A percentile compares a stretch with the other conserved stretches of the same genome.
Conservation (phyloP, 2,797 vertebrate species). For the Melopsittacus undulatus region DNA sequence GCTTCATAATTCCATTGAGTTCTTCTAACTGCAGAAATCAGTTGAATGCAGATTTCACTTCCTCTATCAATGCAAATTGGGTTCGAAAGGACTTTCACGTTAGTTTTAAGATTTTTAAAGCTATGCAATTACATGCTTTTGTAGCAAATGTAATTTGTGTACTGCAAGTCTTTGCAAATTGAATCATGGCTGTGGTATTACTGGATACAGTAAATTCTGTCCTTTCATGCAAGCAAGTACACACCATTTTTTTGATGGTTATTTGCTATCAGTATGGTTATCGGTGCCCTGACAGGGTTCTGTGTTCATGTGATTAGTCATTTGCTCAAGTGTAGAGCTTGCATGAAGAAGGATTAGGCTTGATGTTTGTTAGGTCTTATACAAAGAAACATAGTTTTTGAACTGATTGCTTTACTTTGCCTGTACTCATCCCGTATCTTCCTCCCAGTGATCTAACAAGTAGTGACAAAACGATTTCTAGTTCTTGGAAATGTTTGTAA, state of each 20-base stretch:
- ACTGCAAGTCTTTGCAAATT: constrained; percentile 9
- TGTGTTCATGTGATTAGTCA: neutral
- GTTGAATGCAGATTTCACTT: neutral
- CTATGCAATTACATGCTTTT: neutral
- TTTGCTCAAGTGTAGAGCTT: neutral
- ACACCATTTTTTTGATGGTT: neutral
- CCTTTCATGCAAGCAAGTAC: neutral
- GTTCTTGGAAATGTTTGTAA: neutral
- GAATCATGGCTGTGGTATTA: neutral
- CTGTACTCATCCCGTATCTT: neutral
- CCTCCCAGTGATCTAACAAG: constrained; percentile 5
- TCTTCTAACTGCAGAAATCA: constrained; percentile 2
- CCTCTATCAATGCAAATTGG: neutral
- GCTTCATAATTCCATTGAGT: neutral
- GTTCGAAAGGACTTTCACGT: neutral
- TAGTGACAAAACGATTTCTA: neutral
- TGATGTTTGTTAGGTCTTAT: neutral
- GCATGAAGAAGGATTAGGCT: neutral
- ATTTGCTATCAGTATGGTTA: neutral
- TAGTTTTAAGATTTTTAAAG: constrained; percentile 10
- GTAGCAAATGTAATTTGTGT: neutral
- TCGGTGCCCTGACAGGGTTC: neutral
- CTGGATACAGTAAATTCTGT: neutral
- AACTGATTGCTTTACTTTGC: neutral
- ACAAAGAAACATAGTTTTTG: neutral